These are phyloP conservation scores for Macroramphosus scolopax DNA, from an alignment of 2,797 vertebrate species.

Conservation along the genomic window DNA sequence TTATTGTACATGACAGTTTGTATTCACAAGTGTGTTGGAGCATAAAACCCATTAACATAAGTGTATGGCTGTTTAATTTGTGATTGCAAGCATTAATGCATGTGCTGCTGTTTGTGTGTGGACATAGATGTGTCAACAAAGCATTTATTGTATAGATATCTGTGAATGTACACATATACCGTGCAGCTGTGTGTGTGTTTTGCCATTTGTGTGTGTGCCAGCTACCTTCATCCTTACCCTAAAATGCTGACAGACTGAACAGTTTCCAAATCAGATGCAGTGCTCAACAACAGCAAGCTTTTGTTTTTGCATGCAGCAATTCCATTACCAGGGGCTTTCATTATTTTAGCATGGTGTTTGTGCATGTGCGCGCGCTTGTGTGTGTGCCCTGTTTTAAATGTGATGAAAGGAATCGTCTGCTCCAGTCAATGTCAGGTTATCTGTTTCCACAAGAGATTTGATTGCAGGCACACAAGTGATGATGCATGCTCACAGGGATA, in stretches of 20 bases:
- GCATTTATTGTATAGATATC: constrained; percentile 9
- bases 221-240: constrained; percentile 54
- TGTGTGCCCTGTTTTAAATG: constrained; percentile 68
- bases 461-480: constrained; percentile 7
- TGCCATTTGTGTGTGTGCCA: constrained; percentile 39
- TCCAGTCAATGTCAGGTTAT: constrained; percentile 74
- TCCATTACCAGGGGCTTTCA: constrained; percentile 79
- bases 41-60: neutral
- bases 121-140: constrained; percentile 8
- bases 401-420: constrained; percentile 73
- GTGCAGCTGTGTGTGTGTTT: constrained; percentile 11
- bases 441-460: constrained; percentile 49
- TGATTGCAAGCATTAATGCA: neutral
- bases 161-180: constrained; percentile 5
- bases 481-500: constrained; percentile 4
- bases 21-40: constrained; percentile 18
- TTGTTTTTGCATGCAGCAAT: constrained; percentile 78
- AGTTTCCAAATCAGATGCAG: constrained; percentile 70
- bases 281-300: constrained; percentile 58
- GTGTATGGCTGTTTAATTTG: constrained; percentile 1
- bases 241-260: constrained; percentile 73
- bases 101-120: neutral
- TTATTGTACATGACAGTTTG: constrained; percentile 46
- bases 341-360: constrained; percentile 71
- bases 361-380: constrained; percentile 29